Evolutionary conservation across 2,888 invertebrate species (phyloP), one percentile per base, ranked within the genome.

Genomic region (Antitype chi): DNA sequence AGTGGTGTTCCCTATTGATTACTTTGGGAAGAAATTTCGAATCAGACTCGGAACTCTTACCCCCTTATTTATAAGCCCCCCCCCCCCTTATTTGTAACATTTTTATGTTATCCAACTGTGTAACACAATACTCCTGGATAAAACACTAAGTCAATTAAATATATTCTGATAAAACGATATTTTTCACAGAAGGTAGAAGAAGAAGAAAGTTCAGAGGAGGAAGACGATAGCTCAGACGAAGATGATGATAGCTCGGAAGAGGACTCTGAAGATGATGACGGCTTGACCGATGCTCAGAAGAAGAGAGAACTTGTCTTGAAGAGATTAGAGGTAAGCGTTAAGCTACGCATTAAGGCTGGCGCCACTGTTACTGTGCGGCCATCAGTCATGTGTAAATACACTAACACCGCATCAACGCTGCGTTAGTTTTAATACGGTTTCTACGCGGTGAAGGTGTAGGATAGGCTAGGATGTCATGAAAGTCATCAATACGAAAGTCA

Each of bases 251-350:
- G 97, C 80, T 96, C 96, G 0, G 97, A 97, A 20, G 97, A 98
- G 32, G 97, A 97, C 20, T 97, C 97, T 1, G 97, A 97, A 9
- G 97, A 97, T 17, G 97, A 97, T 25, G 98, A 98, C 57, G 97
- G 97, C 90, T 97, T 97, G 93, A 98, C 98, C 1, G 98, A 98
- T 89, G 98, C 98, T 0, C 98, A 98, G 90, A 98, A 97, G 86
- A 97, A 98, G 84, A 97, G 98, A 72, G 98, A 98, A 90, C 97
- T 97, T 78, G 98, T 98, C 2, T 95, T 98, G 75, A 97, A 97
- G 78, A 97, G 99, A 91, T 98, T 99, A 91, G 97, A 97, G 97
- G 97, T 91, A 77, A 78, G 70, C 9, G 15, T 49, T 28, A 49
- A 11, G 23, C 23, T 28, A 49, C 20, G 20, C 4, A 28, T 3